Percentiles rank a stretch among this genome's conserved stretches.
Evolutionary conservation across 1,140 invertebrate genomes (phyloP).

Genomic region (Caenorhabditis latens): DNA sequence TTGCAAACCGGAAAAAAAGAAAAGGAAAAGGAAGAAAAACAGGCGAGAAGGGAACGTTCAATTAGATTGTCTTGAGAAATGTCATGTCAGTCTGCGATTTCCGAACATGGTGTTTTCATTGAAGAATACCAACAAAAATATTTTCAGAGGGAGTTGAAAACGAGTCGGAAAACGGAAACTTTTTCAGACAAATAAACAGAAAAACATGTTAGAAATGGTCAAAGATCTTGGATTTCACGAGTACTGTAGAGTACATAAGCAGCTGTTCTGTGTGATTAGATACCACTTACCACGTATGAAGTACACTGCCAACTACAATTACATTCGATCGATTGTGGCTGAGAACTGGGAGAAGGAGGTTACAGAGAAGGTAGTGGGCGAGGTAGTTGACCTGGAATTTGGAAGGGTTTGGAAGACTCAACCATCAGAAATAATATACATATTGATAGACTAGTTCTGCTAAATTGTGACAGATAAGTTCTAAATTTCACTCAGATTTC

Average conservation of each 20-base stretch:
- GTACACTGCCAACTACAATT: constrained; percentile 67
- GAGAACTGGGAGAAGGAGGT: constrained; percentile 61
- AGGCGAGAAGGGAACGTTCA: not conserved
- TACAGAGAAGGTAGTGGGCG: constrained; percentile 67
- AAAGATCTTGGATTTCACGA: not conserved
- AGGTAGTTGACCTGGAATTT: constrained; percentile 68
- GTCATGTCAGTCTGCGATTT: constrained; percentile 26
- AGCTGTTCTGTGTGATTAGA: not conserved
- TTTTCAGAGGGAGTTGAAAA: not conserved
- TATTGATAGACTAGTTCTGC: no score
- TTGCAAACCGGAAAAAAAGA: not conserved
- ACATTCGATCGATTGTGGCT: constrained; percentile 61
- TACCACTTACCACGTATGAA: constrained; percentile 65
- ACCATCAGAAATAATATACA: no score
- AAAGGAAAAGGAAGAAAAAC: not conserved
- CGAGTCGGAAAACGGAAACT: not conserved
- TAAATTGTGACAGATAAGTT: no score
- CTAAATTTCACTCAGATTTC: no score
- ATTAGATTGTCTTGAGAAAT: constrained; percentile 41
- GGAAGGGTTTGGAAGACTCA: not conserved
- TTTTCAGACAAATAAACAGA: not conserved
- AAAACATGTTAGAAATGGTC: constrained; percentile 8
- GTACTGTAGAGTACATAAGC: not conserved
- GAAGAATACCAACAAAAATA: not conserved
- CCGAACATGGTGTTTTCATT: not conserved